Conservation (phyloP, 2,888 invertebrate genomes). For the Pachliopta kotzebuea region DNA sequence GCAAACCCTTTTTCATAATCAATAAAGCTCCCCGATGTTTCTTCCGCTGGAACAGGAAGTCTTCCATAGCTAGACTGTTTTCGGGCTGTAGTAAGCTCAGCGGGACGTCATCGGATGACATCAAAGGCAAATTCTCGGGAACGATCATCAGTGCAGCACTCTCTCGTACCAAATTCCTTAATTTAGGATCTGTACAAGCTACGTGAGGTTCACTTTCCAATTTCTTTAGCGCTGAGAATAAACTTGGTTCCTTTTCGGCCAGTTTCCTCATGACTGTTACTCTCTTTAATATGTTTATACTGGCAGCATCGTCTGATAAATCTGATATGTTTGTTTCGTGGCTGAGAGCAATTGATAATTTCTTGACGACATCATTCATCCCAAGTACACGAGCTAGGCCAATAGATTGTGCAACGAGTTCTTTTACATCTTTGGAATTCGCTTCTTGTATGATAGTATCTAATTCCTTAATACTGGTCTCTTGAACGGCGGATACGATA, state of each 20-base stretch:
- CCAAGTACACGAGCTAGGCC: constrained; percentile 86
- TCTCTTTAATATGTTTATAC: constrained; percentile 84
- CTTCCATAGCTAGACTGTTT: constrained; percentile 88
- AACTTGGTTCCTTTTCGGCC: constrained; percentile 83
- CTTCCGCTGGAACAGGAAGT: constrained; percentile 83
- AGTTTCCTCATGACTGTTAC: constrained; percentile 86
- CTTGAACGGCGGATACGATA: constrained; percentile 83
- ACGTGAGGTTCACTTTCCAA: constrained; percentile 84
- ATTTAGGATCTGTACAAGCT: constrained; percentile 84
- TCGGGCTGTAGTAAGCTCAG: constrained; percentile 83
- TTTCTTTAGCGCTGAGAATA: constrained; percentile 81
- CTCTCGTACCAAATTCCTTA: constrained; percentile 86
- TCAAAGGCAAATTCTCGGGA: constrained; percentile 81
- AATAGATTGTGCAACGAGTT: constrained; percentile 82
- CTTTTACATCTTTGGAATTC: constrained; percentile 65
- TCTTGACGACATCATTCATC: constrained; percentile 82
- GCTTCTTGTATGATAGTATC: constrained; percentile 76
- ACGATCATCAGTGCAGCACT: constrained; percentile 86
- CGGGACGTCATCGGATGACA: constrained; percentile 86
- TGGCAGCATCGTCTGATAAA: constrained; percentile 79
- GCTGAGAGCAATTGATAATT: constrained; percentile 74
- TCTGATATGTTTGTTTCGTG: constrained; percentile 79
- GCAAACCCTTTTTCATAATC: constrained; percentile 86
- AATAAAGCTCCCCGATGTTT: constrained; percentile 82
- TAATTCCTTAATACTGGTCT: constrained; percentile 81